These are phyloP conservation scores for Siniperca undulata DNA, from an alignment of 2,797 vertebrate genomes.

Conservation along the genomic window DNA sequence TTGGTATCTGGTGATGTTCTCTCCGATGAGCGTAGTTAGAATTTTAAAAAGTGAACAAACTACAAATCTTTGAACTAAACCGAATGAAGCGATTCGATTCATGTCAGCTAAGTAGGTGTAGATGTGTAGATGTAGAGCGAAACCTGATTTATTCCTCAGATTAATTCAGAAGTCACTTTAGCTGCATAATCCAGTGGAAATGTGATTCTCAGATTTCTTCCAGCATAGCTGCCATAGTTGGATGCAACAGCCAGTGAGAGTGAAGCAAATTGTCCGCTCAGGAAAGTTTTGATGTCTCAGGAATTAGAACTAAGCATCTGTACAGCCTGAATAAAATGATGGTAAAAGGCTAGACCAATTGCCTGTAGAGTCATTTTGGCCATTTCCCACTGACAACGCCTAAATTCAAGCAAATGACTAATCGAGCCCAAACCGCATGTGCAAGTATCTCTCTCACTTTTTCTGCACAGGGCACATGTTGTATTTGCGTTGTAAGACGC, in stretches of 20 bases:
- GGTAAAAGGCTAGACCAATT: not conserved
- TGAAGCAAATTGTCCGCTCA: not conserved
- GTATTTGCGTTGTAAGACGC: not conserved
- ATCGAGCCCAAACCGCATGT: not conserved
- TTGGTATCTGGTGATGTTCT: not conserved
- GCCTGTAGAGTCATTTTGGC: not conserved
- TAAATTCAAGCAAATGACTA: not conserved
- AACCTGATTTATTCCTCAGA: not conserved
- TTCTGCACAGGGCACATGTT: not conserved
- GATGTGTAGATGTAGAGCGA: not conserved
- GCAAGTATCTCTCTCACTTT: not conserved
- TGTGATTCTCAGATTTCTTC: not conserved
- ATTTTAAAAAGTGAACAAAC: not conserved
- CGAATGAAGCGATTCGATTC: no score
- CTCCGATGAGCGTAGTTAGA: no score
- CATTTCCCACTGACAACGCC: not conserved
- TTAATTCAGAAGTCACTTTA: not conserved
- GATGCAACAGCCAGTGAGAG: not conserved
- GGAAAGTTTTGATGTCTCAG: slow-evolving; percentile 1
- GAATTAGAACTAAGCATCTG: not conserved
- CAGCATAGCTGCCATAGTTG: not conserved
- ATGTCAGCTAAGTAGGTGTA: not conserved
- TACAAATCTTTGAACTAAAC: not conserved
- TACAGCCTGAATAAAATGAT: not conserved
- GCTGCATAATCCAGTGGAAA: not conserved